Evolutionary conservation across 2,888 invertebrate genomes (phyloP), one percentile per base, ranked within the genome.

Genomic region (Thumatha senex): DNA sequence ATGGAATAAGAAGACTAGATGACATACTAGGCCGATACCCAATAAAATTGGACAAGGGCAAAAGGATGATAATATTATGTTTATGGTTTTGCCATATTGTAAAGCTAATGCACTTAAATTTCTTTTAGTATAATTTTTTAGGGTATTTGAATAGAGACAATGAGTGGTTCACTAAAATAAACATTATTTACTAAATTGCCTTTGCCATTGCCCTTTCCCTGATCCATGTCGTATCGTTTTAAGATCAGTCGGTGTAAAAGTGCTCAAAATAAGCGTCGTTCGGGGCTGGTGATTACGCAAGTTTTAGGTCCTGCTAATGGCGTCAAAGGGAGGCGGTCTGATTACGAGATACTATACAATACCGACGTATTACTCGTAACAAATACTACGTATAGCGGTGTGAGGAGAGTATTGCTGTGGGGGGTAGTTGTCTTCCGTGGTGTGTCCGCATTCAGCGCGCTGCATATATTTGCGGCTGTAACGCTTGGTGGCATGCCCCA

Each of bases 401-500:
- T 29, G 42, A 38, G 33, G 51, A 42, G 42, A 40, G 46, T 39
- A 38, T 47, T 33, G 38, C 12, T 40, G 54, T 57, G 57, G 74
- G 77, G 78, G 78, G 76, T 76, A 74, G 76, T 75, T 70, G 68
- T 79, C 78, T 77, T 73, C 76, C 66, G 70, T 66, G 73, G 67
- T 71, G 80, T 82, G 80, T 85, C 86, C 84, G 80, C 82, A 82
- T 84, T 80, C 78, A 81, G 67, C 59, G 64, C 76, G 76, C 71
- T 78, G 81, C 79, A 82, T 86, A 77, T 89, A 91, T 89, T 87
- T 86, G 86, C 75, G 85, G 80, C 81, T 80, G 80, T 78, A 82
- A 81, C 85, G 86, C 84, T 84, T 89, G 88, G 89, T 89, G 86
- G 90, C 89, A 89, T 89, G 90, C 89, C 89, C 89, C 89, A 89